Evolutionary conservation across 2,113 vertebrate genomes (phyloP), one percentile per base, ranked within the genome.

Genomic region (Rhodinocichla rosea): DNA sequence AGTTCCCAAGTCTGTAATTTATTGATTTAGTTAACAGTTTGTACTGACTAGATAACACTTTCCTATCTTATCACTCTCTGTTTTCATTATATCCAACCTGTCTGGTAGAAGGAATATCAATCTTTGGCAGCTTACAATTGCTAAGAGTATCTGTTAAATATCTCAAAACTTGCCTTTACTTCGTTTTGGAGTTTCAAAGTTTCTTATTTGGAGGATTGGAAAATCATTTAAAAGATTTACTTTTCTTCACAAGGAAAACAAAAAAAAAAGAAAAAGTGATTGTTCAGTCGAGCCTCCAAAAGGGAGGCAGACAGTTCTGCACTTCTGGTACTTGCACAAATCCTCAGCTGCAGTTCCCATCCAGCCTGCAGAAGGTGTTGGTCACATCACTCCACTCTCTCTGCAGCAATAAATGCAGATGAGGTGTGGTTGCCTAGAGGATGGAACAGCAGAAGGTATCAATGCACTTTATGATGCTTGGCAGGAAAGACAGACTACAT

Each of bases 11-110:
- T 91, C 80, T 94, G 75, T 91, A 95, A 95, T 95, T 75, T 89
- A 95, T 95, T 95, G 92, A 97, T 95, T 94, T 79, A 81, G 71
- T 84, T 94, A 95, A 76, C 86, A 86, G 94, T 93, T 97, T 93
- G 35, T 86, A 94, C 88, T 83, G 88, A 94, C 87, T 96, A 94
- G 83, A 60, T 95, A 95, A 95, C 90, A 86, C 78, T 92, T 96
- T 93, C 64, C 69, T 94, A 68, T 93, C 90, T 86, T 95, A 92
- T 86, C 95, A 91, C 60, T 62, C 64, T 79, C 71, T 89, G 82
- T 97, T 96, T 96, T 96, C 80, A 67, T 95, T 94, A 78, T 88
- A 94, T 53, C 78, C 92, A 88, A 73, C 80, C 92, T 95, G 87
- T 90, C 82, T 94, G 40, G 67, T 92, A 73, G 73, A 69, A 94